These are phyloP conservation scores for Drosophila ustulata DNA, from an alignment of 2,888 invertebrate species.

Conservation along the genomic window DNA sequence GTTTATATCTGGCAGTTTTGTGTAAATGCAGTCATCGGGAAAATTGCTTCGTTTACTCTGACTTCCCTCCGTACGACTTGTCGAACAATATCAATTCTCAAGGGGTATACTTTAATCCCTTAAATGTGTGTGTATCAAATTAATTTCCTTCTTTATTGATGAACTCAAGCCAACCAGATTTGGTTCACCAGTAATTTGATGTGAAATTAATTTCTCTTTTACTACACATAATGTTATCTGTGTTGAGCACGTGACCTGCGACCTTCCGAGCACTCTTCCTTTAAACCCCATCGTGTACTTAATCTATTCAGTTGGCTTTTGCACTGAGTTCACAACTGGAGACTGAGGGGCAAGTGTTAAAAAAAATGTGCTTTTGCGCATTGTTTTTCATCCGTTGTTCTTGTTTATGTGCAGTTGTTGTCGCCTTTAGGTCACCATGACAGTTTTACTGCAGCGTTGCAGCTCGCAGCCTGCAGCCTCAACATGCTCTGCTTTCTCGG, in stretches of 20 bases:
- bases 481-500: constrained; percentile 1
- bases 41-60: constrained; percentile 65
- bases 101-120: constrained; percentile 18
- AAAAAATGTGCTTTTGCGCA: constrained; percentile 25
- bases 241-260: neutral
- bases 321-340: constrained; percentile 1
- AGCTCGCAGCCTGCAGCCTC: constrained; percentile 23
- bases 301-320: constrained; percentile 8
- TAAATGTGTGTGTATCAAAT: constrained; percentile 21
- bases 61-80: constrained; percentile 21
- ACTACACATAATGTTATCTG: neutral
- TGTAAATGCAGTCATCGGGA: constrained; percentile 63
- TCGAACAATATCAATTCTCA: constrained; percentile 33
- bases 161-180: constrained; percentile 61
- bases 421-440: constrained; percentile 65
- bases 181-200: constrained; percentile 1
- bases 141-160: constrained; percentile 47
- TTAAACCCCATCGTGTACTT: constrained; percentile 1
- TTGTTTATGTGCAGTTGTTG: constrained; percentile 47
- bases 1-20: constrained; percentile 48
- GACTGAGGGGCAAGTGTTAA: constrained; percentile 20
- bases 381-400: constrained; percentile 34
- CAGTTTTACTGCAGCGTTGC: constrained; percentile 50
- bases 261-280: constrained; percentile 1
- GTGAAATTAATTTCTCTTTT: neutral